Evolutionary conservation across 2,888 invertebrate species (phyloP), one percentile per base, ranked within the genome.

Genomic region (Orchestes rusci): DNA sequence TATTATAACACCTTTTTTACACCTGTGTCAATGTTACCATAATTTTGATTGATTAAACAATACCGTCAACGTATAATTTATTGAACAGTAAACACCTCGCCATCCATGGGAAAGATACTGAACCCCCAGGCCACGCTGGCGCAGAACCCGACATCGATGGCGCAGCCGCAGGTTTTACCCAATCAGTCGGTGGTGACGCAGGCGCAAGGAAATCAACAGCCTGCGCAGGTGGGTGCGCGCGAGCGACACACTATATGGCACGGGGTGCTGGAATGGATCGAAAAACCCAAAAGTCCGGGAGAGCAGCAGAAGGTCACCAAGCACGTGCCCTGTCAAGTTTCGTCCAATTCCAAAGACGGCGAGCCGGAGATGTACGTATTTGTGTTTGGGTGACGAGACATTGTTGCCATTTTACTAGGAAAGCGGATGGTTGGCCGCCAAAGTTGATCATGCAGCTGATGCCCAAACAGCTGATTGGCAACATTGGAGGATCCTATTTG

Each of bases 391-490:
- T 30, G 8, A 13, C 8, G 23, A 23, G 20, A 18, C 33, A n/a
- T n/a, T n/a, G n/a, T n/a, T n/a, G n/a, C n/a, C n/a, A 18, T 4
- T 31, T 3, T 15, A 4, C 7, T 20, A 81, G 80, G 45, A 91
- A 90, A 70, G 90, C 92, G 1, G 89, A 90, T 60, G 86, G 87
- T 19, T 96, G 95, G 95, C 94, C 95, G 0, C 78, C 79, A 54
- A 92, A 91, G 62, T 68, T 96, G 27, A 79, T 92, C 36, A 93
- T 95, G 90, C 94, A 94, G 68, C 67, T 95, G 52, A 90, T 95
- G 84, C 95, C 94, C 0, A 93, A 92, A 61, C 84, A 85, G 60
- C 71, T 95, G 50, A 85, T 95, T 56, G 89, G 90, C 52, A 91
- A 82, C 67, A 88, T 94, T 56, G 91, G 91, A 1, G 89, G 90